These are phyloP conservation scores for Diceros bicornis DNA, from an alignment of 2,797 vertebrate genomes.

Conservation along the genomic window DNA sequence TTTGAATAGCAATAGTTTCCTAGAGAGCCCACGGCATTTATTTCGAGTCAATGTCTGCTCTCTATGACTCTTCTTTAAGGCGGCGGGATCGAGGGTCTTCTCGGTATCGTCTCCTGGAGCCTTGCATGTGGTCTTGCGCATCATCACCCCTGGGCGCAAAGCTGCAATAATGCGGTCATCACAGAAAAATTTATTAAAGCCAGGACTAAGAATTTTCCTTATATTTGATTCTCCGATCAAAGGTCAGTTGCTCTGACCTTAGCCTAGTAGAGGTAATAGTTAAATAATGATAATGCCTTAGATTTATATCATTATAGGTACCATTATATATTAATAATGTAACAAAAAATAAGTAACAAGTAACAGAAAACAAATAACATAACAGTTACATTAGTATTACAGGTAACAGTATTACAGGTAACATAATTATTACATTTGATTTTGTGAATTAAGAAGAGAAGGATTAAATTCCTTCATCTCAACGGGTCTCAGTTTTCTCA, in stretches of 20 bases:
- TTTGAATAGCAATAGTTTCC: background rate
- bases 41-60: background rate
- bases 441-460: background rate
- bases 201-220: background rate
- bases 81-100: background rate
- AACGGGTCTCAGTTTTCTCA: background rate
- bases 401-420: background rate
- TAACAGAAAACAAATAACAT: background rate
- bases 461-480: background rate
- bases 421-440: background rate
- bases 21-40: background rate
- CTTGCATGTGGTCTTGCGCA: background rate
- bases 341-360: background rate
- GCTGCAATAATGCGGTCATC: background rate
- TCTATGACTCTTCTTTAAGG: slow-evolving; percentile 23
- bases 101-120: background rate
- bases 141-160: background rate
- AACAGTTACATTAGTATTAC: background rate
- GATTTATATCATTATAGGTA: background rate
- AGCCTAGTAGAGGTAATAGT: background rate
- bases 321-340: background rate
- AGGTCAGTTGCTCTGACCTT: background rate
- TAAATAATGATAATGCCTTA: background rate
- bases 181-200: background rate
- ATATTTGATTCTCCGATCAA: background rate